Conservation (phyloP, 2,113 vertebrate genomes). For the Eidolon helvum region DNA sequence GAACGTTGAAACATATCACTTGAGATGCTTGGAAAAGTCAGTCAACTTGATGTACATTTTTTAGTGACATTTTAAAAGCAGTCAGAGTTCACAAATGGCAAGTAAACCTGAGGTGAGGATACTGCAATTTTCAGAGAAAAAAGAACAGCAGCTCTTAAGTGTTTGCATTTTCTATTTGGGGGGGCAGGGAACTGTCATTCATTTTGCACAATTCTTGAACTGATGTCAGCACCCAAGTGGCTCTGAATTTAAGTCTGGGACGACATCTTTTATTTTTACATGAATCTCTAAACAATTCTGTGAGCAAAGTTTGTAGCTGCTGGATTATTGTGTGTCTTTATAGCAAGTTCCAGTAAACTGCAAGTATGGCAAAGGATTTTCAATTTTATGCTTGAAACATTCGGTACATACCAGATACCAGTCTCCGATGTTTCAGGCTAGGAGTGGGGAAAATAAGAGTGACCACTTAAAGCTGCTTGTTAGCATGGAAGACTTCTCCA, state of each 20-base stretch:
- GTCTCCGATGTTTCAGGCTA: slow-evolving; percentile 49
- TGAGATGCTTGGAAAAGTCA: slow-evolving; percentile 63
- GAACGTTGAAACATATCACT: slow-evolving; percentile 44
- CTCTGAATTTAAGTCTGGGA: slow-evolving; percentile 70
- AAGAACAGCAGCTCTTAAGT: slow-evolving; percentile 78
- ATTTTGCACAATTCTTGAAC: slow-evolving; percentile 85
- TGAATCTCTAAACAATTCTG: slow-evolving; percentile 60
- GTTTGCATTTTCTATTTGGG: slow-evolving; percentile 81
- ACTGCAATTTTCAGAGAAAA: slow-evolving; percentile 84
- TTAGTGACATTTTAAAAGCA: slow-evolving; percentile 60
- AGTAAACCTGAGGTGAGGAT: slow-evolving; percentile 80
- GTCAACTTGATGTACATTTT: slow-evolving; percentile 51
- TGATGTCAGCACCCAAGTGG: slow-evolving; percentile 63
- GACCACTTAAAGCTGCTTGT: slow-evolving; percentile 80
- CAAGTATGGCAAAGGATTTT: slow-evolving; percentile 58
- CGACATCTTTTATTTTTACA: slow-evolving; percentile 65
- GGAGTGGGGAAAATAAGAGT: slow-evolving; percentile 27
- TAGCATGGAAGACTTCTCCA: slow-evolving; percentile 78
- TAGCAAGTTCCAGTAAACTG: slow-evolving; percentile 44
- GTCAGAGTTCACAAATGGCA: slow-evolving; percentile 64
- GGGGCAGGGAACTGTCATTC: slow-evolving; percentile 78
- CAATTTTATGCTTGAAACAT: slow-evolving; percentile 4
- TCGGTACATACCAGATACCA: neutral
- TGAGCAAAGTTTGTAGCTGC: slow-evolving; percentile 71
- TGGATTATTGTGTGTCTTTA: slow-evolving; percentile 69